Conservation (phyloP, 2,797 vertebrate genomes). For the Sylvia borin region DNA sequence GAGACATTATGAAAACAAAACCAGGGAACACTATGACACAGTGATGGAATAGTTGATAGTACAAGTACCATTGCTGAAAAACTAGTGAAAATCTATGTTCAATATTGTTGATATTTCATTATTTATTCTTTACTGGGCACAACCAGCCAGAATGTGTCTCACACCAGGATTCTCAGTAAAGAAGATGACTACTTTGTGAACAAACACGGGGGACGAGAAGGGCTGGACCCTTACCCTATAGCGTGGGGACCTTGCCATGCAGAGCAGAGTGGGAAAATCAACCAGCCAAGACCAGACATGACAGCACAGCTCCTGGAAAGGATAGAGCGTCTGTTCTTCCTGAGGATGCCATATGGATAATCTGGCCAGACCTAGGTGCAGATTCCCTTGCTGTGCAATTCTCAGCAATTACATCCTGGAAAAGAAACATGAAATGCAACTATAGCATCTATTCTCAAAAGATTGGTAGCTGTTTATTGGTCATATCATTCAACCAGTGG, state of each 20-base stretch:
- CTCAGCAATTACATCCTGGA: not conserved
- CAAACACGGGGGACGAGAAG: not conserved
- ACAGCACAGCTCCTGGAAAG: not conserved
- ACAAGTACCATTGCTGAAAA: not conserved
- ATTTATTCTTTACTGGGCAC: not conserved
- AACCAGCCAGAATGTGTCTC: not conserved
- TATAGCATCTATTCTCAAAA: not conserved
- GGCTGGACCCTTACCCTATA: not conserved
- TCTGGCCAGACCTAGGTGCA: not conserved
- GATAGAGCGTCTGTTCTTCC: not conserved
- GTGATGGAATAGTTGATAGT: not conserved
- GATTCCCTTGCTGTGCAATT: not conserved
- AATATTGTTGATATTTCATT: not conserved
- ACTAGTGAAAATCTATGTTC: not conserved
- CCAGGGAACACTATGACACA: not conserved
- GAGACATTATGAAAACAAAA: not conserved
- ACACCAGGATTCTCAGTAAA: not conserved
- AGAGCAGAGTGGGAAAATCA: not conserved
- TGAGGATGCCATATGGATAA: not conserved
- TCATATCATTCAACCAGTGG: not conserved
- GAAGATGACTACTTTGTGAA: not conserved
- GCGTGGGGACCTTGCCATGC: not conserved
- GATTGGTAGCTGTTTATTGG: not conserved
- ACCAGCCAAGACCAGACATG: not conserved
- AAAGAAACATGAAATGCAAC: not conserved